Evolutionary conservation across 2,797 vertebrate genomes (phyloP).

Genomic region (Chrosomus eos): DNA sequence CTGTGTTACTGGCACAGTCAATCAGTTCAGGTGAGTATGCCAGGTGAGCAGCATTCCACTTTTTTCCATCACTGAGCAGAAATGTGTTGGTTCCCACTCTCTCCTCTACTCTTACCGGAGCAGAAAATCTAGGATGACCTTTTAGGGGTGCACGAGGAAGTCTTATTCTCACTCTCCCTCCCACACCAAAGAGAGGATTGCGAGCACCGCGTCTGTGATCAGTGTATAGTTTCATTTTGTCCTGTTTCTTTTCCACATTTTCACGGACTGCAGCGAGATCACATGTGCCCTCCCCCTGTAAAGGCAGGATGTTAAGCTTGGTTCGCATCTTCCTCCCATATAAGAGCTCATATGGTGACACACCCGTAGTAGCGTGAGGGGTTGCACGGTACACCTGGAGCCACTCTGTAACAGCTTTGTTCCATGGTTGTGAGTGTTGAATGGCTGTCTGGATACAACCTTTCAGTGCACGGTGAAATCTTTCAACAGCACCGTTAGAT

Average conservation of each 20-base stretch:
- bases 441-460: no score
- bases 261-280: background rate
- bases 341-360: no score
- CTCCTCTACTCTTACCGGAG: background rate
- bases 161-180: conserved; percentile 22
- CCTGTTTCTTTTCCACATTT: background rate
- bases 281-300: background rate
- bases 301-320: no score
- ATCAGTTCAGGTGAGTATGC: background rate
- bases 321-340: no score
- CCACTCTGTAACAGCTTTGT: no score
- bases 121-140: conserved; percentile 1
- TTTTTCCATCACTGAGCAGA: background rate
- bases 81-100: background rate
- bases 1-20: no score
- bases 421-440: no score
- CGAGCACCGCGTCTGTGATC: background rate
- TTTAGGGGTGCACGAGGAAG: background rate
- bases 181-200: background rate
- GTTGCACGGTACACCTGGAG: no score
- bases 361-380: no score
- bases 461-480: no score
- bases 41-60: background rate
- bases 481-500: no score
- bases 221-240: conserved; percentile 16